phyloP scores from a whole-genome alignment of 2,113 vertebrate genomes.

The Ptilorrhoa leucosticta region DNA sequence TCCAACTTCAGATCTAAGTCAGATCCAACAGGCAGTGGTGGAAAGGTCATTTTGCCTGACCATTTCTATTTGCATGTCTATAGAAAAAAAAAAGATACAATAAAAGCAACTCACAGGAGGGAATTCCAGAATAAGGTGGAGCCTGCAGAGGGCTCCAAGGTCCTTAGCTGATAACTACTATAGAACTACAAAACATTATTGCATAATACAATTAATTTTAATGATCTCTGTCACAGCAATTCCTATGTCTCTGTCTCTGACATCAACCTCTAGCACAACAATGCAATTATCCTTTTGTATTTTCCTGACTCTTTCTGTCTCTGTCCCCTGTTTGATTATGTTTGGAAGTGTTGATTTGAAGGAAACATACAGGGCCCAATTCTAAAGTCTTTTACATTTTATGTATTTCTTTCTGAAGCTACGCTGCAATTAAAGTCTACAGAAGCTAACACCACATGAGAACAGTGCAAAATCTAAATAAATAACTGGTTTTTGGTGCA shows the following conservation, averaged over 20 bases:
- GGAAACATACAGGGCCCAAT: not conserved
- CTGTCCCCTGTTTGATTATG: not conserved
- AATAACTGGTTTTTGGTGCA: not conserved
- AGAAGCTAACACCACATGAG: not conserved
- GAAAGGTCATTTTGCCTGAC: not conserved
- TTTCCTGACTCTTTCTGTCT: not conserved
- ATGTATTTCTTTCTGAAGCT: not conserved
- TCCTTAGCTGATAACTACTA: not conserved
- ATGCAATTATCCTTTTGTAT: not conserved
- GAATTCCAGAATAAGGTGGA: not conserved
- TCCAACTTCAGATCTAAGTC: not conserved
- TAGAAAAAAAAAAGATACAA: not conserved
- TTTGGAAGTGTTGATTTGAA: not conserved
- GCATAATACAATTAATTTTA: not conserved
- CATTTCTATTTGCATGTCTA: not conserved
- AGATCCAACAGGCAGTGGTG: not conserved
- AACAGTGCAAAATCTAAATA: not conserved
- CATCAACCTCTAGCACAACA: not conserved
- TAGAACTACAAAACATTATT: not conserved
- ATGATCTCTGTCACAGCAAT: not conserved
- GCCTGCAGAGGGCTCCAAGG: slow-evolving; percentile 30
- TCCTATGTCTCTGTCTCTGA: not conserved
- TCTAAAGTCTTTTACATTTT: not conserved
- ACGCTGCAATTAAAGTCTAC: not conserved
- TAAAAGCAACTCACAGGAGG: not conserved